These are phyloP conservation scores for Stenodema calcarata DNA, from an alignment of 2,888 invertebrate species.

Conservation along the genomic window DNA sequence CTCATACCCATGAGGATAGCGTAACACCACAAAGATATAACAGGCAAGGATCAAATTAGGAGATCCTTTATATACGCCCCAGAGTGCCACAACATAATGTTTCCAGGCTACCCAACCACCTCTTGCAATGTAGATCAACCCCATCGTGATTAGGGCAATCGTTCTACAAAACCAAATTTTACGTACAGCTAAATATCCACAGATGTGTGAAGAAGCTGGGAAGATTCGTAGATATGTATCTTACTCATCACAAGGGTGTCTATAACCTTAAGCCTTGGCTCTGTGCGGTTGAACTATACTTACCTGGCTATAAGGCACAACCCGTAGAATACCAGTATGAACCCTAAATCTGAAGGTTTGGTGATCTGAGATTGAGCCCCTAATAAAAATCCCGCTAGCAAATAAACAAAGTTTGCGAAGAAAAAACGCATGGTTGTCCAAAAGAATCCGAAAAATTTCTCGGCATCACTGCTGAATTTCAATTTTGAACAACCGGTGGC, in stretches of 20 bases:
- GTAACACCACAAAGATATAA: background rate
- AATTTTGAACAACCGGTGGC: conserved; percentile 10
- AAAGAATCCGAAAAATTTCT: conserved; percentile 28
- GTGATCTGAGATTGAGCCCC: background rate
- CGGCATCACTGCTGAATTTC: conserved; percentile 19
- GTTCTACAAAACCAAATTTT: background rate
- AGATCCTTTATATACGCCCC: conserved; percentile 28
- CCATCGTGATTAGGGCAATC: conserved; percentile 1
- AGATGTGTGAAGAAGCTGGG: too few relatives aligned
- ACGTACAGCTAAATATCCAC: too few relatives aligned
- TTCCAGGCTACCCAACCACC: conserved; percentile 40
- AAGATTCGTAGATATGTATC: too few relatives aligned
- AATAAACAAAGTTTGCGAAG: background rate
- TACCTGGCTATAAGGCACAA: background rate
- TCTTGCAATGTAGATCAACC: background rate
- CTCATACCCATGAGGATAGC: background rate
- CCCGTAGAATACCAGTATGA: conserved; percentile 24
- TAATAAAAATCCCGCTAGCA: background rate
- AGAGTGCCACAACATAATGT: conserved; percentile 27
- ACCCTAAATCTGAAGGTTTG: conserved; percentile 10
- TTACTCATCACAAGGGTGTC: too few relatives aligned
- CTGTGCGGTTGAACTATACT: background rate
- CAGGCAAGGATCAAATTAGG: background rate
- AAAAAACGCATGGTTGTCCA: background rate
- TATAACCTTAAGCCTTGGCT: too few relatives aligned